A percentile compares a stretch with the other conserved stretches of the same genome.
These are phyloP conservation scores for Drosophila auraria DNA, from an alignment of 1,140 invertebrate genomes.

Conservation along the genomic window DNA sequence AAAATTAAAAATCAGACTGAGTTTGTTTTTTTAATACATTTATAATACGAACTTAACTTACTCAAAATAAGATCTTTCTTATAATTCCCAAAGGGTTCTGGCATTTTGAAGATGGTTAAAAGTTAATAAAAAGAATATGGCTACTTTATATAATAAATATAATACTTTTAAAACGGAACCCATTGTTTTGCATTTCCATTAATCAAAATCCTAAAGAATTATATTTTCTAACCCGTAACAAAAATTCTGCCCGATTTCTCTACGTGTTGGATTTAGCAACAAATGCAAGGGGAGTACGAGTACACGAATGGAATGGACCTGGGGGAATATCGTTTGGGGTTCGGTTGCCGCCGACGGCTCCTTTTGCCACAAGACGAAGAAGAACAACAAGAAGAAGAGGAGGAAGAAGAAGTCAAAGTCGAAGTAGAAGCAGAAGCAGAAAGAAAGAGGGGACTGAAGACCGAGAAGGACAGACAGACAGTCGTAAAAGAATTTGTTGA, in stretches of 20 bases:
- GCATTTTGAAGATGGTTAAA: too few species aligned
- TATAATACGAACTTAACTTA: too few species aligned
- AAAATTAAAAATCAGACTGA: too few species aligned
- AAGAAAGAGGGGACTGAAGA: conserved; percentile 6
- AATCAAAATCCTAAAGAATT: too few species aligned
- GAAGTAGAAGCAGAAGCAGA: conserved; percentile 1
- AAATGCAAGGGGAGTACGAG: conserved; percentile 16
- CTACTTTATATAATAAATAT: too few species aligned
- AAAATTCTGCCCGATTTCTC: background rate
- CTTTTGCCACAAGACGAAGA: conserved; percentile 42
- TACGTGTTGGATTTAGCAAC: conserved; percentile 21
- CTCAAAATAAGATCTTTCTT: too few species aligned
- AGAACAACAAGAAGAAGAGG: background rate
- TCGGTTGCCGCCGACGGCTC: conserved; percentile 63
- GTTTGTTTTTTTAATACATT: too few species aligned
- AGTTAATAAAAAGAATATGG: too few species aligned
- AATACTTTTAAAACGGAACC: too few species aligned
- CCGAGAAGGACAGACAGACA: conserved; percentile 53
- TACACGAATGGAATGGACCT: conserved; percentile 33
- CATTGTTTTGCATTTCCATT: too few species aligned
- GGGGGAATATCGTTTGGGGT: conserved; percentile 45
- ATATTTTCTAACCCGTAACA: background rate
- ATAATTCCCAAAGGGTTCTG: too few species aligned
- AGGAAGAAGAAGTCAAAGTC: conserved; percentile 7
- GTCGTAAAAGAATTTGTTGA: conserved; percentile 75